Conservation (phyloP, 2,888 invertebrate species). For the Podotricha telesiphe region DNA sequence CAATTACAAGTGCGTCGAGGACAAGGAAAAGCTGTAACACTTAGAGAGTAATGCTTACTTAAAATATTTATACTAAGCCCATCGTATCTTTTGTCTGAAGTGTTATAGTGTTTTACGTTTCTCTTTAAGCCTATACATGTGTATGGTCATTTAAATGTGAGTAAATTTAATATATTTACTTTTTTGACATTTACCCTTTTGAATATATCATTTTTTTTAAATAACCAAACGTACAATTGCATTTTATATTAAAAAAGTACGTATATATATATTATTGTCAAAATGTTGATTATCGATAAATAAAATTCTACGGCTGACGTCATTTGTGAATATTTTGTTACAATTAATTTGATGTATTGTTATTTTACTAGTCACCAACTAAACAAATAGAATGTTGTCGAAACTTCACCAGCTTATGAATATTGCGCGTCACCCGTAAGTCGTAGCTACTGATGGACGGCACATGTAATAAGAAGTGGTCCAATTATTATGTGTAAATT, state of each 20-base stretch:
- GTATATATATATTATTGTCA: not conserved
- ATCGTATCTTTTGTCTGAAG: not conserved
- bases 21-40: constrained; percentile 23
- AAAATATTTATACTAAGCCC: constrained; percentile 17
- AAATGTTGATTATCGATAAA: not conserved
- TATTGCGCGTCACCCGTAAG: not conserved
- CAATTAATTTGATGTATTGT: not conserved
- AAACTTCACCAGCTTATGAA: not conserved
- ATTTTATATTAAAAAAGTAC: too few relatives aligned
- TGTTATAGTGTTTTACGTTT: constrained; percentile 4
- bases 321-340: constrained; percentile 5
- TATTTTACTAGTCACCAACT: constrained; percentile 16
- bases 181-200: too few relatives aligned
- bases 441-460: not conserved
- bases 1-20: constrained; percentile 14
- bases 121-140: not conserved
- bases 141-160: not conserved
- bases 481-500: constrained; percentile 2
- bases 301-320: not conserved
- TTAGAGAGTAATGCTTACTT: constrained; percentile 16
- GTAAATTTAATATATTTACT: not conserved
- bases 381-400: constrained; percentile 21
- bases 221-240: too few relatives aligned
- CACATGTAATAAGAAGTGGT: not conserved
- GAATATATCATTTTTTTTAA: too few relatives aligned